These are phyloP conservation scores for Eremobia ochroleuca DNA, from an alignment of 2,888 invertebrate species.

Conservation along the genomic window DNA sequence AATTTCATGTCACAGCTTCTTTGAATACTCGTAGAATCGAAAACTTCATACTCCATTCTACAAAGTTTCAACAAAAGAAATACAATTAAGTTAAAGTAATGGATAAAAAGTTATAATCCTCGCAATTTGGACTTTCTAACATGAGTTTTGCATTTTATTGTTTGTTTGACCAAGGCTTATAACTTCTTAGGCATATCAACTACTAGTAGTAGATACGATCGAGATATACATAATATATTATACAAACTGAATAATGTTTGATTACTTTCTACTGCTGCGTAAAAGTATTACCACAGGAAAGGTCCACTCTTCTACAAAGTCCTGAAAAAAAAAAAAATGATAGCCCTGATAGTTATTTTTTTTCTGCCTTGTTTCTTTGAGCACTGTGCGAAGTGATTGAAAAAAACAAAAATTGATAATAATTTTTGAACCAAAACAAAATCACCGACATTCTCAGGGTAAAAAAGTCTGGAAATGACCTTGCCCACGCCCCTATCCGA, in stretches of 20 bases:
- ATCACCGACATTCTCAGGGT: too few species aligned
- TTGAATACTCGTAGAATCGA: neutral
- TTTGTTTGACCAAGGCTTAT: neutral
- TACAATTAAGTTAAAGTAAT: conserved; percentile 20
- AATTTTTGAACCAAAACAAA: too few species aligned
- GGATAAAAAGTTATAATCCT: conserved; percentile 24
- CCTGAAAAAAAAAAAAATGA: too few species aligned
- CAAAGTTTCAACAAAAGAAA: conserved; percentile 34
- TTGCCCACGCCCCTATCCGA: too few species aligned
- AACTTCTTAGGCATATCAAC: neutral
- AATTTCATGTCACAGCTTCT: neutral
- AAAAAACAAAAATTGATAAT: too few species aligned
- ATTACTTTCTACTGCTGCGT: neutral
- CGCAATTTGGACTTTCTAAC: conserved; percentile 10
- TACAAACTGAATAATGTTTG: neutral
- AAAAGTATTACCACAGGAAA: too few species aligned
- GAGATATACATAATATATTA: too few species aligned
- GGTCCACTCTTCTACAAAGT: too few species aligned
- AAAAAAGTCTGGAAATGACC: too few species aligned
- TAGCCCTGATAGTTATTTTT: too few species aligned
- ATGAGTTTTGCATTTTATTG: neutral
- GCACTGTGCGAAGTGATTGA: too few species aligned
- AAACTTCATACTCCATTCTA: conserved; percentile 15
- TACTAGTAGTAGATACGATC: neutral
- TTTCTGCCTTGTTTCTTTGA: too few species aligned